Conservation (phyloP, 2,888 invertebrate genomes). For the Megalurothrips usitatus region DNA sequence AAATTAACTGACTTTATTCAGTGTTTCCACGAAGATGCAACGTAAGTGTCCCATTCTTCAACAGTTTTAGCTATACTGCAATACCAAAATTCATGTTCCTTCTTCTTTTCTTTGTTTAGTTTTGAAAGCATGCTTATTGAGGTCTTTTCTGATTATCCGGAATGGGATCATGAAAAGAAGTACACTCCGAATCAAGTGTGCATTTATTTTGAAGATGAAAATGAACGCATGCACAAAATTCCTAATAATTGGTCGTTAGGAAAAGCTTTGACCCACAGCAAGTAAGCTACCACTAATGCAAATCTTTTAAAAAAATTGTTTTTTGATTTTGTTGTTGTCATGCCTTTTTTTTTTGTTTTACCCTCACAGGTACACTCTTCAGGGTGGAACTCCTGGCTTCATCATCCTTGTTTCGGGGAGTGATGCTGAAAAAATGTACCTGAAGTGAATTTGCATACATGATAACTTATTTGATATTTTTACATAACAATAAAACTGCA, state of each 20-base stretch:
- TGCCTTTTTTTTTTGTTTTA: conserved; percentile 20
- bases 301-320: conserved; percentile 30
- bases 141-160: conserved; percentile 63
- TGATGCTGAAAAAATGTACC: conserved; percentile 54
- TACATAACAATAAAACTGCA: neutral
- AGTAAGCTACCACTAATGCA: conserved; percentile 46
- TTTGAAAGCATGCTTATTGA: conserved; percentile 52
- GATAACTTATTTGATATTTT: neutral
- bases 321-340: conserved; percentile 31
- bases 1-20: conserved; percentile 82
- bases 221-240: conserved; percentile 57
- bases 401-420: conserved; percentile 57
- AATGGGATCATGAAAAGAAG: conserved; percentile 65
- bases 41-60: conserved; percentile 47
- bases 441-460: conserved; percentile 45
- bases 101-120: conserved; percentile 45
- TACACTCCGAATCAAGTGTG: conserved; percentile 59
- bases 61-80: conserved; percentile 27
- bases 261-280: conserved; percentile 56
- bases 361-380: conserved; percentile 53
- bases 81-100: neutral
- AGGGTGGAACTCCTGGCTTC: conserved; percentile 63
- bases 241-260: conserved; percentile 54
- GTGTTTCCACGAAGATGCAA: conserved; percentile 67
- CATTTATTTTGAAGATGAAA: conserved; percentile 69